Evolutionary conservation across 2,797 vertebrate genomes (phyloP), one percentile per base, ranked within the genome.

Genomic region (Propithecus deckenii): DNA sequence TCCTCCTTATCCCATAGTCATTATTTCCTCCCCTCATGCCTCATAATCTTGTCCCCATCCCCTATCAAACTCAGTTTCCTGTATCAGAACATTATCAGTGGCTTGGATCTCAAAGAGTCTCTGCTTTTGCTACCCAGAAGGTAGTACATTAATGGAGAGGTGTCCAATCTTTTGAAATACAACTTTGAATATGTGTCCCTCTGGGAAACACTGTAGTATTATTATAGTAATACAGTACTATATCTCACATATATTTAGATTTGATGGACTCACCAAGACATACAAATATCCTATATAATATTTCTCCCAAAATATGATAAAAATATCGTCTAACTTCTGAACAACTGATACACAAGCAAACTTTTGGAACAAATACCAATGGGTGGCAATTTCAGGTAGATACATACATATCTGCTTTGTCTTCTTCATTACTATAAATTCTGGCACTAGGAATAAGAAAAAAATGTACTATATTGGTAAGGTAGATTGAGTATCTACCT

Each of bases 381-480:
- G 59, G 25, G 69, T 57, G 32, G n/a, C 8, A 32, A 91, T 96
- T 93, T 89, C 46, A 79, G n/a, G 52, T 89, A 81, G 25, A 76
- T 52, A 38, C n/a, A 65, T 74, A 80, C 87, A 38, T 61, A 63
- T 48, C 48, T 93, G 43, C 30, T 74, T 86, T 84, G 59, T 32
- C 76, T 89, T 78, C 35, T 91, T 96, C 25, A 86, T 55, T 93
- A 61, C 7, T 79, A 13, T 17, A 83, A 48, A 93, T 83, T 89
- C 55, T 69, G 23, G 23, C 38, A 86, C 38, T 79, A 32, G 35
- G 57, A 52, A 79, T 89, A 91, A 93, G 17, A 35, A 25, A 81
- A 87, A 95, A 67, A 52, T 20, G 20, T 74, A 80, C 55, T 91
- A 92, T 41, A 76, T 94, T 80, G 94, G 79, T 69, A 83, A 96